Percentiles rank a stretch among this genome's conserved stretches.
phyloP scores from a whole-genome alignment of 2,797 vertebrate species.

The Muraenolepis orangiensis region DNA sequence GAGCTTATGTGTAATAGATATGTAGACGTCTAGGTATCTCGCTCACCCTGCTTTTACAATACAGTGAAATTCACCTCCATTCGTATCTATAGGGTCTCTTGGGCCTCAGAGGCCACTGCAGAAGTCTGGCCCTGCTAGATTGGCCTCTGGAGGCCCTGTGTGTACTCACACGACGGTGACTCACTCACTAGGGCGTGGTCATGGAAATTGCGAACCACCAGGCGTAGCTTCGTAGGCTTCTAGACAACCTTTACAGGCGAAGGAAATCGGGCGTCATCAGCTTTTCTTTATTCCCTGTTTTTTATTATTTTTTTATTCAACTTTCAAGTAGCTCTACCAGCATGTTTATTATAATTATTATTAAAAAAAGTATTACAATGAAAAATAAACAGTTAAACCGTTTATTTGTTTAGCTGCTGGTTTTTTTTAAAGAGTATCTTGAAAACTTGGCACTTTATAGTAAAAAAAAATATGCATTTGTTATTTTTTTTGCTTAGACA shows the following conservation, averaged over 20 bases:
- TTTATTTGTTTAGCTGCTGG: slow-evolving; percentile 22
- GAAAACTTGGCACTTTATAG: slow-evolving; percentile 65
- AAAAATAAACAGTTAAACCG: too few species aligned
- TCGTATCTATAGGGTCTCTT: too few species aligned
- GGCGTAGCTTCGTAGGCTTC: background rate
- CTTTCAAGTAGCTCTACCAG: slow-evolving; percentile 47
- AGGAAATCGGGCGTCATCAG: slow-evolving; percentile 17
- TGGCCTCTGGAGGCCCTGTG: too few species aligned
- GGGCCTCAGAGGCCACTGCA: too few species aligned
- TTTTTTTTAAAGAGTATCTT: slow-evolving; percentile 29
- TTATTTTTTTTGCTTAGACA: slow-evolving; percentile 33
- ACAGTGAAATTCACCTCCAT: too few species aligned
- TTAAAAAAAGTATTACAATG: background rate
- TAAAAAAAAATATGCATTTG: slow-evolving; percentile 50
- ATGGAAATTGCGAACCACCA: too few species aligned
- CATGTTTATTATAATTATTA: background rate
- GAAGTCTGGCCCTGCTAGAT: too few species aligned
- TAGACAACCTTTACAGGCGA: background rate
- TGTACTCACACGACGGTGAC: too few species aligned
- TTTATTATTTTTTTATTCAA: slow-evolving; percentile 10
- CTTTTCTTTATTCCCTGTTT: slow-evolving; percentile 34
- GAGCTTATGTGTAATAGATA: too few species aligned
- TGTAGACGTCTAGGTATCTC: too few species aligned
- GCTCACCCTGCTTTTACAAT: too few species aligned
- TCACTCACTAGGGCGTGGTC: too few species aligned